These are phyloP conservation scores for Crioceris asparagi DNA, from an alignment of 2,888 invertebrate genomes.

Conservation along the genomic window DNA sequence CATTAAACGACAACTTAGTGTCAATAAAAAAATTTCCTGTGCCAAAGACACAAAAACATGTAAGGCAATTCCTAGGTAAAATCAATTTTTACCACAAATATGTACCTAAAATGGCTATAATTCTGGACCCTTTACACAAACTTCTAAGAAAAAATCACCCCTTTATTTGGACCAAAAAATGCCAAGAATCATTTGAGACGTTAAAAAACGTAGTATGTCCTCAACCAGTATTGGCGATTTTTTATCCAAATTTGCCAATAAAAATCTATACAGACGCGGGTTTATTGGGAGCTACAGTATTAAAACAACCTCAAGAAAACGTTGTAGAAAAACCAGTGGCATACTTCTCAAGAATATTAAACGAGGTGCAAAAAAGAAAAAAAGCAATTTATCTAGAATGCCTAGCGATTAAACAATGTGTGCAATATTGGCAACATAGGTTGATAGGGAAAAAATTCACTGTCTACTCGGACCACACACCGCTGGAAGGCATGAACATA, in stretches of 20 bases:
- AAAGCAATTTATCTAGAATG: too few relatives aligned
- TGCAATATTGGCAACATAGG: too few relatives aligned
- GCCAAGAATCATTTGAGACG: neutral
- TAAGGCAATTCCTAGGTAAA: neutral
- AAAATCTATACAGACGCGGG: too few relatives aligned
- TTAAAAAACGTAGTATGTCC: neutral
- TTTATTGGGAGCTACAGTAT: neutral
- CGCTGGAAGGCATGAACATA: too few relatives aligned
- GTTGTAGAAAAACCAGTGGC: too few relatives aligned
- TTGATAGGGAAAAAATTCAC: too few relatives aligned
- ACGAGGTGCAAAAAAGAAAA: too few relatives aligned
- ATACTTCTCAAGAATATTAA: too few relatives aligned
- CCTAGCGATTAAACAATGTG: too few relatives aligned
- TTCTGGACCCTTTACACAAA: neutral
- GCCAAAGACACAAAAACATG: neutral
- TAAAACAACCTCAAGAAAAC: neutral
- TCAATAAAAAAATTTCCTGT: neutral
- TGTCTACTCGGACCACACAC: too few relatives aligned
- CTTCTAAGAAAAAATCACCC: neutral
- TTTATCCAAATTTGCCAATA: neutral
- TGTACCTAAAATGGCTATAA: neutral
- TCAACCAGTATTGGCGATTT: neutral
- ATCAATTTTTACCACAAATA: too few relatives aligned
- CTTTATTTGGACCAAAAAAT: neutral
- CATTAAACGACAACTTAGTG: neutral